Base-by-base conservation (phyloP, 2,888 invertebrate genomes). In the Ormyrus pomaceus region DNA sequence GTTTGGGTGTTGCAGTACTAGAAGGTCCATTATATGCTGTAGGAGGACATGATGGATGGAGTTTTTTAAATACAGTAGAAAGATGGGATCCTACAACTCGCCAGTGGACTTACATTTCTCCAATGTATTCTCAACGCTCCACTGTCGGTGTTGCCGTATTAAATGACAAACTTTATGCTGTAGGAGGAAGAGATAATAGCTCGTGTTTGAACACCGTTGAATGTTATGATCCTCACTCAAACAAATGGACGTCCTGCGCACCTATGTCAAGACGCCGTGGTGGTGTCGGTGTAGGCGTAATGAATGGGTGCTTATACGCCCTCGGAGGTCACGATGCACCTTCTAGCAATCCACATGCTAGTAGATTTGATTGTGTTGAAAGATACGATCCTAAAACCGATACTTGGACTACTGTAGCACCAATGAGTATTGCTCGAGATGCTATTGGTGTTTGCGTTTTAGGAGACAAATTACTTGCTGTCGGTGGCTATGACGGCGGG, bases 31-130 rank as follows among this genome's bases (percentile, higher is more conserved):
- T 98, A 79, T 98, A 98, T 91, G 98, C 98, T 0, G 97, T 98
- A 4, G 98, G 98, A 1, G 98, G 98, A 0, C 98, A 98, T 88
- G 98, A 98, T 90, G 98, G 97, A 19, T 97, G 97, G 97, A 97
- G 97, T 87, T 98, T 98, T 89, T 92, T 98, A 64, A 97, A 96
- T 90, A 97, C 97, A 0, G 98, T 98, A 0, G 98, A 98, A 92
- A 92, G 95, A 79, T 98, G 97, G 96, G 98, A 98, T 91, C 96
- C 98, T 10, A 93, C 94, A 80, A 95, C 96, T 2, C 94, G 96
- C 79, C 94, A 95, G 81, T 98, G 98, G 98, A 96, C 95, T 84
- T 96, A 95, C 87, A 97, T 98, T 80, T 95, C 97, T 5, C 95
- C 97, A 2, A 98, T 98, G 98, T 94, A 95, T 79, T 95, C 95